Evolutionary conservation across 2,888 invertebrate genomes (phyloP).

Genomic region (Exocentrus adspersus): DNA sequence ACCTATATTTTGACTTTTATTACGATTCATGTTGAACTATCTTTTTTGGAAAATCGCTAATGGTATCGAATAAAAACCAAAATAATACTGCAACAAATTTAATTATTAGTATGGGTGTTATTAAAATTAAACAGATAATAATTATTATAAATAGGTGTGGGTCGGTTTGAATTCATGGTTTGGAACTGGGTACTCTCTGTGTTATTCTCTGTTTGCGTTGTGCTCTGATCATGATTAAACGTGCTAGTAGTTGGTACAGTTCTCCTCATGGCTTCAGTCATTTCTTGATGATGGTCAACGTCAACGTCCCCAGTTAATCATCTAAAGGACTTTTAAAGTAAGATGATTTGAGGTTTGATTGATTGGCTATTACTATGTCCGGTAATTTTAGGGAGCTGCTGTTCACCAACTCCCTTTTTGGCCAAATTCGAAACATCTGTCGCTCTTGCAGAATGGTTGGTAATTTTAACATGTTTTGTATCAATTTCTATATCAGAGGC

Average conservation of each 20-base stretch:
- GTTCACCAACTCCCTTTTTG: constrained; percentile 14
- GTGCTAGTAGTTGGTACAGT: constrained; percentile 7
- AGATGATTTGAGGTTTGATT: background rate
- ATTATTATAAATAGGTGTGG: constrained; percentile 20
- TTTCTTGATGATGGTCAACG: constrained; percentile 3
- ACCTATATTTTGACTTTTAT: constrained; percentile 20
- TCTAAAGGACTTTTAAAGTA: too few relatives aligned
- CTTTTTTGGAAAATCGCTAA: constrained; percentile 13
- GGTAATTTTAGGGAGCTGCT: constrained; percentile 2
- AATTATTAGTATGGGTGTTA: constrained; percentile 21
- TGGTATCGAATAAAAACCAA: constrained; percentile 17
- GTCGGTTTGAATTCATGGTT: constrained; percentile 17
- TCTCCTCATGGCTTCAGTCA: background rate
- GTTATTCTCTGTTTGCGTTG: constrained; percentile 12
- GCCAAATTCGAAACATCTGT: constrained; percentile 16
- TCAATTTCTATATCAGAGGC: constrained; percentile 21
- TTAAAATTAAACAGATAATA: constrained; percentile 18
- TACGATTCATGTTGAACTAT: constrained; percentile 18
- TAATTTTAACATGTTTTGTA: constrained; percentile 23
- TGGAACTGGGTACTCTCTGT: constrained; percentile 16
- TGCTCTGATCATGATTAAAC: constrained; percentile 20
- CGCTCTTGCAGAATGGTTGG: constrained; percentile 13
- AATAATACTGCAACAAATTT: constrained; percentile 20
- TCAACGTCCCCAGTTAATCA: too few relatives aligned
- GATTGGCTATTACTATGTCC: background rate